phyloP scores from a whole-genome alignment of 2,797 vertebrate genomes.

The Urophycis tenuis region DNA sequence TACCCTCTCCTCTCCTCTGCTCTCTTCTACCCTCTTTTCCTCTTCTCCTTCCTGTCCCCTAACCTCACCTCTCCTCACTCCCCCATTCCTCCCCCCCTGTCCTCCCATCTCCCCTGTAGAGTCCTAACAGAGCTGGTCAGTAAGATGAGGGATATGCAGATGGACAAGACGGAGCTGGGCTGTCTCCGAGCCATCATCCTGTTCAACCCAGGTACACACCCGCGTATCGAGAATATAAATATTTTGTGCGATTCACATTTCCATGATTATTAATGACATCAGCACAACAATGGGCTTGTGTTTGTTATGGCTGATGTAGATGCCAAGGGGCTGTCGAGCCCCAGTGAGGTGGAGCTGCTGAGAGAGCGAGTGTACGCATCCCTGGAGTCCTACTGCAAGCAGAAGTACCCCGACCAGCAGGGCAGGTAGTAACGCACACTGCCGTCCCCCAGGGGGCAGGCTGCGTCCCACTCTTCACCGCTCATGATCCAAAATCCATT shows the following conservation, averaged over 20 bases:
- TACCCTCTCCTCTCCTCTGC: too few species aligned
- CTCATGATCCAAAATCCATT: too few species aligned
- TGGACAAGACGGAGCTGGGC: slow-evolving; percentile 93
- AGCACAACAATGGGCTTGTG: neutral
- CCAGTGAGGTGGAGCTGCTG: slow-evolving; percentile 86
- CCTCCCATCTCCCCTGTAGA: slow-evolving; percentile 53
- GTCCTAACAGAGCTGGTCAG: slow-evolving; percentile 92
- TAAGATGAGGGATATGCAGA: slow-evolving; percentile 97
- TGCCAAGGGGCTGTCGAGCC: slow-evolving; percentile 86
- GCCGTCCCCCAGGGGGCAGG: too few species aligned
- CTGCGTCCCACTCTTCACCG: too few species aligned
- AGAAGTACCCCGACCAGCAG: slow-evolving; percentile 93
- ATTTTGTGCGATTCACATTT: too few species aligned
- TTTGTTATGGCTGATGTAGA: slow-evolving; percentile 58
- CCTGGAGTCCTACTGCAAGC: slow-evolving; percentile 91
- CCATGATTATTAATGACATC: neutral
- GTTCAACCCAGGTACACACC: slow-evolving; percentile 81
- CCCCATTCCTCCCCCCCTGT: neutral
- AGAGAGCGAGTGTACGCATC: slow-evolving; percentile 90
- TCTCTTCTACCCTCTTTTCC: neutral
- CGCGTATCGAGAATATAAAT: neutral
- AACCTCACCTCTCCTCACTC: neutral
- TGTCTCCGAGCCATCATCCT: slow-evolving; percentile 83
- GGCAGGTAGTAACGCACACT: slow-evolving; percentile 71
- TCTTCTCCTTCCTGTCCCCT: neutral